Evolutionary conservation across 2,888 invertebrate species (phyloP).

Genomic region (Schrankia costaestrigalis): DNA sequence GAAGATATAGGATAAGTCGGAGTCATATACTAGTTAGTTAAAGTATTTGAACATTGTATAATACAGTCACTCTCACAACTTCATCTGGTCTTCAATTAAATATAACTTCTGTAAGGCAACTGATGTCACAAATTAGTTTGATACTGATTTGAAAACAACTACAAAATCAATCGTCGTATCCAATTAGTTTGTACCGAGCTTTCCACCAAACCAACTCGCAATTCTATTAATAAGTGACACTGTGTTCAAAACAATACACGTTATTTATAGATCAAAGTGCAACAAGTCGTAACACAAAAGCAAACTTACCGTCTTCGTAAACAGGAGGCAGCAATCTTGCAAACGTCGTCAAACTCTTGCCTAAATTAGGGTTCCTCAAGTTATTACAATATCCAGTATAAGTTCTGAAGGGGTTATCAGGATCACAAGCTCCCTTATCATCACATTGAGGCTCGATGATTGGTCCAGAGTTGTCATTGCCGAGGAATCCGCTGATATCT

Average conservation of each 20-base stretch:
- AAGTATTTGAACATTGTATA: no score
- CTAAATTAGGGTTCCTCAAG: slow-evolving; percentile 88
- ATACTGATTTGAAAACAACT: no score
- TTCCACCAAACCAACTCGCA: no score
- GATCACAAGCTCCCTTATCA: slow-evolving; percentile 86
- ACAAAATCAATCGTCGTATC: no score
- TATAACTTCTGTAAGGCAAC: no score
- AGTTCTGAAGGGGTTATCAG: slow-evolving; percentile 85
- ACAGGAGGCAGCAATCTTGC: slow-evolving; percentile 90
- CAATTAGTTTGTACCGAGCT: no score
- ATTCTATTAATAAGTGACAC: no score
- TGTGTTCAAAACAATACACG: not conserved
- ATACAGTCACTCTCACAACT: no score
- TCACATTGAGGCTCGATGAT: slow-evolving; percentile 86
- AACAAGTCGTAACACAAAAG: not conserved
- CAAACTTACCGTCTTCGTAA: slow-evolving; percentile 89
- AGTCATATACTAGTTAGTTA: no score
- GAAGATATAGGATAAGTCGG: no score
- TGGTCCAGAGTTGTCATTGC: slow-evolving; percentile 79
- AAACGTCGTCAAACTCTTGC: slow-evolving; percentile 92
- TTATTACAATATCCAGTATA: slow-evolving; percentile 94
- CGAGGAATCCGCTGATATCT: slow-evolving; percentile 86
- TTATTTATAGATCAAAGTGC: not conserved
- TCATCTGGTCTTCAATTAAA: no score
- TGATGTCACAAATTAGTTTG: no score